A percentile compares a stretch with the other conserved stretches of the same genome.
Evolutionary conservation across 2,888 invertebrate species (phyloP).

Genomic region (Aelia acuminata): DNA sequence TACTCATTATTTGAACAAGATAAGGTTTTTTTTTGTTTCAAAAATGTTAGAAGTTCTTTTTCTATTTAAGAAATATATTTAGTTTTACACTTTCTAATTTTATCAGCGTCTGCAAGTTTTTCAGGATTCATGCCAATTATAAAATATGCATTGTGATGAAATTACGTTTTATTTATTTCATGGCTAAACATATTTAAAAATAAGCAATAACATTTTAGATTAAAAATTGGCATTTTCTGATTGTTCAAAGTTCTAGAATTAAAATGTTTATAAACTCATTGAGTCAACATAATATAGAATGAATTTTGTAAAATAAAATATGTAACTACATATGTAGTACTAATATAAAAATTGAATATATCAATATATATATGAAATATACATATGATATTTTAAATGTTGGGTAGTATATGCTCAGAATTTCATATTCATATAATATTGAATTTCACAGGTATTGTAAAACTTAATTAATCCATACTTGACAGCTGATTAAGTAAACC

Average conservation of each 20-base stretch:
- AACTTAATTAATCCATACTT: neutral
- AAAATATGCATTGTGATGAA: neutral
- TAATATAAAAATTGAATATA: too few species aligned
- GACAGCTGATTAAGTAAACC: neutral
- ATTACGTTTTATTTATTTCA: neutral
- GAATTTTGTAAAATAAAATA: neutral
- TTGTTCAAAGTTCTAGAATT: neutral
- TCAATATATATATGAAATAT: too few species aligned
- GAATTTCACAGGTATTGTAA: neutral
- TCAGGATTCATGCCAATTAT: neutral
- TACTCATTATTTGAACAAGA: neutral
- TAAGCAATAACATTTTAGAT: neutral
- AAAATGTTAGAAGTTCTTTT: too few species aligned
- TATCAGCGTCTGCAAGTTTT: too few species aligned
- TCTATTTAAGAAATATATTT: too few species aligned
- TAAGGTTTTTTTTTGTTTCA: too few species aligned
- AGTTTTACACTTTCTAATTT: too few species aligned
- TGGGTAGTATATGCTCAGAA: too few species aligned
- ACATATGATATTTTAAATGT: too few species aligned
- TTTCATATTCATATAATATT: too few species aligned
- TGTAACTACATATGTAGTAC: too few species aligned
- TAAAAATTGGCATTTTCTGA: too few species aligned
- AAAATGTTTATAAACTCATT: neutral
- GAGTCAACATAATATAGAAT: neutral
- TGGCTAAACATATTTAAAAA: neutral